A percentile compares a stretch with the other conserved stretches of the same genome.
These are phyloP conservation scores for Chirona hameri DNA, from an alignment of 2,888 invertebrate genomes.

Conservation along the genomic window DNA sequence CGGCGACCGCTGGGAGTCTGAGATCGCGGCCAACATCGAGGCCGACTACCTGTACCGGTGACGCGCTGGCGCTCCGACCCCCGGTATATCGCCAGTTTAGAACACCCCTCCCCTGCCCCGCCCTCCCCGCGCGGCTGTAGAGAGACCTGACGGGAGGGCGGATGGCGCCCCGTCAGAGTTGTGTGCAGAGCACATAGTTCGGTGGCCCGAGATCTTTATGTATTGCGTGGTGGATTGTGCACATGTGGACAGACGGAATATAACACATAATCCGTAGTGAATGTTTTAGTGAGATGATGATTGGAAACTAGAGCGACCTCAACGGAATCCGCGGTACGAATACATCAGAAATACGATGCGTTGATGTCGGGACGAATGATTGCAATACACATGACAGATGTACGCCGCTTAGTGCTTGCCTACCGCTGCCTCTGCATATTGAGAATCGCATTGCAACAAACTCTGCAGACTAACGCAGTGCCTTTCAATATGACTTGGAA, in stretches of 20 bases:
- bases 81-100: not conserved
- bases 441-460: no score
- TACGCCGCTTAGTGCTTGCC: no score
- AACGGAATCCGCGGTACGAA: no score
- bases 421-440: no score
- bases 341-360: no score
- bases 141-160: no score
- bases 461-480: no score
- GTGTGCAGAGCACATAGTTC: not conserved
- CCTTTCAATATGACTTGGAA: no score
- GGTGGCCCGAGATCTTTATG: not conserved
- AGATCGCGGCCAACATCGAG: conserved; percentile 95
- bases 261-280: not conserved
- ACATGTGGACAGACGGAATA: not conserved
- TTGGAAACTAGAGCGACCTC: no score
- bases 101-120: not conserved
- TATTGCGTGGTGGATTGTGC: not conserved
- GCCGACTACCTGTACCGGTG: conserved; percentile 98
- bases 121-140: not conserved
- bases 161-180: not conserved
- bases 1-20: conserved; percentile 99
- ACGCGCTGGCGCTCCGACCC: conserved; percentile 40
- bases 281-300: no score
- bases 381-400: no score
- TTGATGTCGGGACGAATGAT: no score